Evolutionary conservation across 2,888 invertebrate genomes (phyloP).

Genomic region (Diarsia dahlii): DNA sequence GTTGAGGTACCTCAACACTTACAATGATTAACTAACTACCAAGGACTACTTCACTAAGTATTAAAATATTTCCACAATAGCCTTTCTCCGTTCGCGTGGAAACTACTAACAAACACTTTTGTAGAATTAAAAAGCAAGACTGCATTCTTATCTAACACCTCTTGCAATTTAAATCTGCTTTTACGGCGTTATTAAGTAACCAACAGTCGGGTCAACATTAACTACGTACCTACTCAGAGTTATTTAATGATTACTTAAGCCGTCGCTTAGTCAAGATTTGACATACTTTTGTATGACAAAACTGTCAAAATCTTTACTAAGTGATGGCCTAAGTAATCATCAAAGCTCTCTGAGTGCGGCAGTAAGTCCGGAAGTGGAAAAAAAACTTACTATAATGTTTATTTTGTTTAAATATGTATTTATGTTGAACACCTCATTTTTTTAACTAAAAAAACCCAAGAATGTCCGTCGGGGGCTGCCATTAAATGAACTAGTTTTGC

Average conservation of each 20-base stretch:
- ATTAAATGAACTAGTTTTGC: too few relatives aligned
- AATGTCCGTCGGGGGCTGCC: too few relatives aligned
- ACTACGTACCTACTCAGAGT: too few relatives aligned
- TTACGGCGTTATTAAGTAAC: slow-evolving; percentile 32
- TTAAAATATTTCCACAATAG: slow-evolving; percentile 21
- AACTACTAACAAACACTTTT: slow-evolving; percentile 32
- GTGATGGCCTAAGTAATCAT: too few relatives aligned
- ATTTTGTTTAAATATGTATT: background rate
- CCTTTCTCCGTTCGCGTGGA: slow-evolving; percentile 5
- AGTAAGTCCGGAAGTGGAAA: background rate
- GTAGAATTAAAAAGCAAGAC: slow-evolving; percentile 17
- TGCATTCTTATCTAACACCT: slow-evolving; percentile 35
- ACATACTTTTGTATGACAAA: too few relatives aligned
- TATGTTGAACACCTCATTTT: background rate
- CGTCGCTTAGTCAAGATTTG: too few relatives aligned
- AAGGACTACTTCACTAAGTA: background rate
- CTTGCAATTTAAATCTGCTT: slow-evolving; percentile 23
- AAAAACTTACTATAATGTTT: background rate
- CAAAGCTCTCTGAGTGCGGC: too few relatives aligned
- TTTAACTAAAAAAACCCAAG: background rate
- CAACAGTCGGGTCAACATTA: slow-evolving; percentile 14
- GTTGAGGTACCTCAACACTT: too few relatives aligned
- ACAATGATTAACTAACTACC: background rate
- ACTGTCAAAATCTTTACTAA: too few relatives aligned
- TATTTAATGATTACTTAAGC: too few relatives aligned